Conservation (phyloP, 64 coral and sea anemone genomes). For the Actinia tenebrosa region DNA sequence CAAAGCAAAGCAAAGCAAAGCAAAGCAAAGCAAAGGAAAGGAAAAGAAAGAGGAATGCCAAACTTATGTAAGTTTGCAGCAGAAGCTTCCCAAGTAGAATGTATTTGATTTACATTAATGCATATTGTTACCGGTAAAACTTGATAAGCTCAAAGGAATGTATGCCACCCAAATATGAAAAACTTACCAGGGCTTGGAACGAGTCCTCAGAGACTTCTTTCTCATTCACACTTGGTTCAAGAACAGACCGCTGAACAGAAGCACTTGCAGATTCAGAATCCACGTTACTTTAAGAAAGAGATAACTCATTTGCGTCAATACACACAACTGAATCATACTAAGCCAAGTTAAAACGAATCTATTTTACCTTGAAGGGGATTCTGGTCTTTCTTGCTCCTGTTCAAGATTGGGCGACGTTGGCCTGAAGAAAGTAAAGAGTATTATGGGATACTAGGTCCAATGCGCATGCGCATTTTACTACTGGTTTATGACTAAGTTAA, state of each 20-base stretch:
- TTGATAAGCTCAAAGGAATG: no score
- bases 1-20: no score
- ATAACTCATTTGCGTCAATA: neutral
- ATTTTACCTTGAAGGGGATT: constrained; percentile 61
- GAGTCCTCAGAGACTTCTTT: constrained; percentile 33
- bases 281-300: constrained; percentile 38
- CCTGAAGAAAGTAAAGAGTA: neutral
- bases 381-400: constrained; percentile 60
- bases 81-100: no score
- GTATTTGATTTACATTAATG: no score
- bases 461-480: neutral
- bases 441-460: neutral
- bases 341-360: neutral
- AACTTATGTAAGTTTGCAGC: no score
- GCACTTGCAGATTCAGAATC: constrained; percentile 79
- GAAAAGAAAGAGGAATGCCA: no score
- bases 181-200: constrained; percentile 62
- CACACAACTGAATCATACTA: neutral
- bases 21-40: no score
- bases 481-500: neutral
- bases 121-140: no score
- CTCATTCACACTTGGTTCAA: constrained; percentile 43
- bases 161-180: no score
- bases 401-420: constrained; percentile 53
- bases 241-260: constrained; percentile 47